These are phyloP conservation scores for Sarcoramphus papa DNA, from an alignment of 2,797 vertebrate genomes.

Conservation along the genomic window DNA sequence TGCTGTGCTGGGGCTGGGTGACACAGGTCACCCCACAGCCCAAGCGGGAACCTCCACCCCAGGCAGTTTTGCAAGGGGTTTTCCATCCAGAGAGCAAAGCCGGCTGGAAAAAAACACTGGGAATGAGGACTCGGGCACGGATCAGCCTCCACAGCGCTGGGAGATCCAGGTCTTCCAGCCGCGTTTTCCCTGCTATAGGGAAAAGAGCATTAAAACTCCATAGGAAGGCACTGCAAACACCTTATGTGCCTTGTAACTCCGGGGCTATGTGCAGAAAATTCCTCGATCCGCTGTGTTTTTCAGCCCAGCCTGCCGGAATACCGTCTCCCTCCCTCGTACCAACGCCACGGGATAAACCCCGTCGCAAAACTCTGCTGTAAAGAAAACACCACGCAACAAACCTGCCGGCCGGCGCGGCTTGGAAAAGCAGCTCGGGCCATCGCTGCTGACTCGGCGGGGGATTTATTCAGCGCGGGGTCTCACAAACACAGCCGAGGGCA, in stretches of 20 bases:
- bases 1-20: rapidly evolving
- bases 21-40: background rate
- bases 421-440: background rate
- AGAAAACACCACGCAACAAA: background rate
- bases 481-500: background rate
- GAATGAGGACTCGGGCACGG: background rate
- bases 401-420: background rate
- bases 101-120: background rate
- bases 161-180: background rate
- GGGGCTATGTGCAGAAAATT: rapidly evolving
- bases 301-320: background rate
- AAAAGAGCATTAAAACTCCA: background rate
- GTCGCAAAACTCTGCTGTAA: background rate
- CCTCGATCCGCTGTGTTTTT: rapidly evolving
- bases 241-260: rapidly evolving
- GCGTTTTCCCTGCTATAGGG: background rate
- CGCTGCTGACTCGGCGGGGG: constrained; percentile 1
- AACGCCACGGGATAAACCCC: background rate
- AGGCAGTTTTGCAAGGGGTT: background rate
- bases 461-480: background rate
- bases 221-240: rapidly evolving
- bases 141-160: background rate
- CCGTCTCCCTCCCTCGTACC: background rate
- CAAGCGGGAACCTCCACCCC: background rate
- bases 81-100: background rate